Conservation (phyloP, 2,888 invertebrate genomes). For the Drosophila pseudotalamancana region DNA sequence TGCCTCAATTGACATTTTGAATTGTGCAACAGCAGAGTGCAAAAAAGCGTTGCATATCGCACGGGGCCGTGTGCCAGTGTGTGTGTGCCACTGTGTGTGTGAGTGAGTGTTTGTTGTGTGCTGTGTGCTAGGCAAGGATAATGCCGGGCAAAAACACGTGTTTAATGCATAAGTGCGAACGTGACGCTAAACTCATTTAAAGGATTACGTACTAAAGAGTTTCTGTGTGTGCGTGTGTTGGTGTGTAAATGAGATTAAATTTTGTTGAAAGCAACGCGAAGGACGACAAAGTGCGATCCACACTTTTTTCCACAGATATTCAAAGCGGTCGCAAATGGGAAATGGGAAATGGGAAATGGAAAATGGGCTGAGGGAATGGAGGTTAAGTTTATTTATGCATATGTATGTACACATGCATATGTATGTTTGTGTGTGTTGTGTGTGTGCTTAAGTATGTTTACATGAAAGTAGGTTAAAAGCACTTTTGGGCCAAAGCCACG, state of each 20-base stretch:
- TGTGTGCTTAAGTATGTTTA: slow-evolving; percentile 44
- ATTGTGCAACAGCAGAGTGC: slow-evolving; percentile 74
- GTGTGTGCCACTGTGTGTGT: slow-evolving; percentile 1
- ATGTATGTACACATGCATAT: slow-evolving; percentile 22
- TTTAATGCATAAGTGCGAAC: slow-evolving; percentile 80
- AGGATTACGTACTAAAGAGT: slow-evolving; percentile 76
- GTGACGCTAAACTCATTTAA: slow-evolving; percentile 82
- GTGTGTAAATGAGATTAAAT: slow-evolving; percentile 78
- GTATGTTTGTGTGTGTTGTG: slow-evolving; percentile 2
- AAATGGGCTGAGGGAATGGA: slow-evolving; percentile 7
- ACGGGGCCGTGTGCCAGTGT: background rate
- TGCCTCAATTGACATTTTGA: slow-evolving; percentile 82
- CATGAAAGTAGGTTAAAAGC: slow-evolving; percentile 76
- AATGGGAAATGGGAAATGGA: slow-evolving; percentile 10
- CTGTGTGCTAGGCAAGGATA: slow-evolving; percentile 72
- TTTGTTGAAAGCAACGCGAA: slow-evolving; percentile 71
- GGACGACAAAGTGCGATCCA: slow-evolving; percentile 65
- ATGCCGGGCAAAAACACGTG: slow-evolving; percentile 80
- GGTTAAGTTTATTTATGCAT: slow-evolving; percentile 75
- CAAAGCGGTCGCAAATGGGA: slow-evolving; percentile 32
- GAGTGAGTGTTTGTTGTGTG: slow-evolving; percentile 35
- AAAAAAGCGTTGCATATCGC: slow-evolving; percentile 63
- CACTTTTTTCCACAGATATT: slow-evolving; percentile 38
- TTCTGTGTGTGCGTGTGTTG: slow-evolving; percentile 30
- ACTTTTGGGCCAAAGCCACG: slow-evolving; percentile 66